These are phyloP conservation scores for Agrotis puta DNA, from an alignment of 2,888 invertebrate species.

Conservation along the genomic window DNA sequence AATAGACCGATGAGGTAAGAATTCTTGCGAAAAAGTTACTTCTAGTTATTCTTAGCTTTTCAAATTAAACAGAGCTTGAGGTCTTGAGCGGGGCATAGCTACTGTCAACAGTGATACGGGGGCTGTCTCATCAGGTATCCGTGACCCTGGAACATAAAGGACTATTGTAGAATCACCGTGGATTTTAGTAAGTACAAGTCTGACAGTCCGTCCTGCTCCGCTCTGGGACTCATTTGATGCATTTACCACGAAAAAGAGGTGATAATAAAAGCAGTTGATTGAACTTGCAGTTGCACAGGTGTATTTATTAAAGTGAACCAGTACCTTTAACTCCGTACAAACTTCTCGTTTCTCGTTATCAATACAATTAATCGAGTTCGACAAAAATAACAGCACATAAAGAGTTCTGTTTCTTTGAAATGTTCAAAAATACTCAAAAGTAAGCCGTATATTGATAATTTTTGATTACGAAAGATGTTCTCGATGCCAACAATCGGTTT, in stretches of 20 bases:
- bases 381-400: slow-evolving; percentile 8
- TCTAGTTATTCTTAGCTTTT: too few species aligned
- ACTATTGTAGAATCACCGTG: too few species aligned
- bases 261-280: not conserved
- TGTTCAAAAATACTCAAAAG: not conserved
- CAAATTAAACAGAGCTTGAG: too few species aligned
- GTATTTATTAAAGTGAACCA: not conserved
- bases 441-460: slow-evolving; percentile 10
- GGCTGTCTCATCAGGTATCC: too few species aligned
- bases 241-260: not conserved
- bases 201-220: too few species aligned
- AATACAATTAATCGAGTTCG: slow-evolving; percentile 19
- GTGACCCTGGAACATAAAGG: too few species aligned
- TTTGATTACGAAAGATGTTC: not conserved
- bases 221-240: too few species aligned
- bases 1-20: slow-evolving; percentile 5
- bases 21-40: too few species aligned
- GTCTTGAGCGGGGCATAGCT: too few species aligned
- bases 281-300: not conserved
- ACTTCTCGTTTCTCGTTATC: slow-evolving; percentile 21
- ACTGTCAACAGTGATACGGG: too few species aligned
- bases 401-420: slow-evolving; percentile 6
- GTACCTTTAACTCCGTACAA: not conserved
- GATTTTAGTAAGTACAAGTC: too few species aligned
- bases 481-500: not conserved